Conservation (phyloP, 2,797 vertebrate genomes). For the Natrix natrix region DNA sequence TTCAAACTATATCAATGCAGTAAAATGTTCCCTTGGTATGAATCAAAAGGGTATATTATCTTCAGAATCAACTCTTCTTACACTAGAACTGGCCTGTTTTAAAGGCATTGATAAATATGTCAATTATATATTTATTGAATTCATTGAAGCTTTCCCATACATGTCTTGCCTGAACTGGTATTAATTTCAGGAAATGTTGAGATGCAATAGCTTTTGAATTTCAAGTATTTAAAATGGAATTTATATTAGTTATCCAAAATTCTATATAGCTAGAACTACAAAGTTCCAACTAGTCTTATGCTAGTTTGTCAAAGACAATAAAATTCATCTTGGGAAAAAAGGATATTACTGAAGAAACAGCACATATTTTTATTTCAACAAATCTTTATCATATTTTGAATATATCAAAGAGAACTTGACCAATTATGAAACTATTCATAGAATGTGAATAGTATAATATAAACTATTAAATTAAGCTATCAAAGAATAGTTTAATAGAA, state of each 20-base stretch:
- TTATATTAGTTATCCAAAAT: not conserved
- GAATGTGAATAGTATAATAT: not conserved
- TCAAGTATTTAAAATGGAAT: not conserved
- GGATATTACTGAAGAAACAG: not conserved
- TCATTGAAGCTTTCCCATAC: not conserved
- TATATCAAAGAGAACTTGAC: not conserved
- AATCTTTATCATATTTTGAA: not conserved
- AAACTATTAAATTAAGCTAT: not conserved
- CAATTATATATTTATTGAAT: not conserved
- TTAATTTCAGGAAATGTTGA: not conserved
- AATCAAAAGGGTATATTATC: not conserved
- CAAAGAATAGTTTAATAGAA: not conserved
- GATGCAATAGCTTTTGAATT: not conserved
- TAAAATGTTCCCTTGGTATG: not conserved
- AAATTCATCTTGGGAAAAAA: not conserved
- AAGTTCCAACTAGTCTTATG: not conserved
- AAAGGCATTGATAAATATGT: not conserved
- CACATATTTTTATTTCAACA: not conserved
- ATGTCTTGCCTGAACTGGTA: not conserved
- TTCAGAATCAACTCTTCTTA: not conserved
- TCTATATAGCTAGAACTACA: not conserved
- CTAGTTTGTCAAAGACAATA: not conserved
- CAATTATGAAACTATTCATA: not conserved
- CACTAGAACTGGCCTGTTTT: not conserved
- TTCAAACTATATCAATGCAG: not conserved